Evolutionary conservation across 2,888 invertebrate species (phyloP), one percentile per base, ranked within the genome.

Genomic region (Cosmopolites sordidus): DNA sequence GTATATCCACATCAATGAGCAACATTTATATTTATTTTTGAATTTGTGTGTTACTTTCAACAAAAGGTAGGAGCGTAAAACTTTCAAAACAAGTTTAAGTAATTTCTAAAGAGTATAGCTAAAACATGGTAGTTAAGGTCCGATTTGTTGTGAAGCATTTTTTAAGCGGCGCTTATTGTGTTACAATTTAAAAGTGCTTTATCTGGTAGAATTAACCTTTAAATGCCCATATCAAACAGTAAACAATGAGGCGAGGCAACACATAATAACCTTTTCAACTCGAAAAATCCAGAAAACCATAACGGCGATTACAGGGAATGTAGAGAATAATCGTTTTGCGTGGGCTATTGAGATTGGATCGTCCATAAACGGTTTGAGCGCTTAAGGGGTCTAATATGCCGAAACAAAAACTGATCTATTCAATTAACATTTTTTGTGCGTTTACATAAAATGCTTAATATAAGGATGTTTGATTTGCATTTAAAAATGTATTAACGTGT

Each of bases 231-330:
- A 50, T 42, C 46, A 42, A 46, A 43, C 43, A 22, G 47, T 51
- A 48, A 56, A 56, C 48, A 51, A 51, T 48, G 43, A 44, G 56
- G 56, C 56, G 56, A 51, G 56, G 56, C 45, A 29, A 17, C 48
- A 16, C 51, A 56, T 48, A 48, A 48, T 56, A 48, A 56, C 56
- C 56, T 56, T 56, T 56, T 56, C 56, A 37, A 30, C 37, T 41
- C 17, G 39, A 51, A 51, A 56, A 56, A 51, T 43, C 22, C 33
- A 40, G 45, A 42, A 55, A 56, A 51, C 56, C 56, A 55, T 55
- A 55, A 55, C 50, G 49, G 45, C 42, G 54, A 49, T 50, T 47
- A 51, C 48, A 30, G 45, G 18, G 39, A 53, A 53, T 44, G 53
- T 37, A 44, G 45, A 55, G 48, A 52, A 48, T 56, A 56, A 53